Conservation (phyloP, 2,797 vertebrate species). For the Oreonectes daqikongensis region DNA sequence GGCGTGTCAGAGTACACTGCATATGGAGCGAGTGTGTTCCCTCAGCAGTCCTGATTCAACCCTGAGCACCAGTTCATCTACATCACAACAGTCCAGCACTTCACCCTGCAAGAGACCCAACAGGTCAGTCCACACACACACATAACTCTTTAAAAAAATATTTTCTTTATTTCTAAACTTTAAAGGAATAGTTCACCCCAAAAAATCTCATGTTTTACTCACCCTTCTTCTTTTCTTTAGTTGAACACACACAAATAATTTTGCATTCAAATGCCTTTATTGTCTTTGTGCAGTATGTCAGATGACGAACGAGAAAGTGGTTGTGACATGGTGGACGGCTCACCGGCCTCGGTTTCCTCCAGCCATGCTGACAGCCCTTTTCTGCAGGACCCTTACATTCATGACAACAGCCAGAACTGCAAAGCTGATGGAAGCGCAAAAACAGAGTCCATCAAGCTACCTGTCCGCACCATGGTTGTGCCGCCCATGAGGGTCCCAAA, state of each 20-base stretch:
- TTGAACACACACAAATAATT: no score
- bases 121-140: constrained; percentile 79
- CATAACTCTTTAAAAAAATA: not conserved
- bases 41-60: constrained; percentile 97
- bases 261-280: no score
- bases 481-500: constrained; percentile 89
- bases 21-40: constrained; percentile 94
- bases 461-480: constrained; percentile 89
- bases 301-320: constrained; percentile 95
- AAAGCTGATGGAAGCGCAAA: constrained; percentile 78
- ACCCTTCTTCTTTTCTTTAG: no score
- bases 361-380: constrained; percentile 86
- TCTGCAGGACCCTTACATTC: constrained; percentile 82
- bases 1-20: constrained; percentile 95
- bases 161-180: no score
- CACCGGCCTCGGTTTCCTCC: constrained; percentile 87
- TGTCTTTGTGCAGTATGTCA: constrained; percentile 82
- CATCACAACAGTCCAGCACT: constrained; percentile 87
- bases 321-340: constrained; percentile 94
- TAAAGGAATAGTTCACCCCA: no score
- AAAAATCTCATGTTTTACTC: no score
- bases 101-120: constrained; percentile 94
- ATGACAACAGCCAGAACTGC: constrained; percentile 81
- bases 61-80: constrained; percentile 91
- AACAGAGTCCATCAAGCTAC: constrained; percentile 81